These are phyloP conservation scores for Lagorchestes hirsutus DNA, from an alignment of 2,797 vertebrate genomes.

Conservation along the genomic window DNA sequence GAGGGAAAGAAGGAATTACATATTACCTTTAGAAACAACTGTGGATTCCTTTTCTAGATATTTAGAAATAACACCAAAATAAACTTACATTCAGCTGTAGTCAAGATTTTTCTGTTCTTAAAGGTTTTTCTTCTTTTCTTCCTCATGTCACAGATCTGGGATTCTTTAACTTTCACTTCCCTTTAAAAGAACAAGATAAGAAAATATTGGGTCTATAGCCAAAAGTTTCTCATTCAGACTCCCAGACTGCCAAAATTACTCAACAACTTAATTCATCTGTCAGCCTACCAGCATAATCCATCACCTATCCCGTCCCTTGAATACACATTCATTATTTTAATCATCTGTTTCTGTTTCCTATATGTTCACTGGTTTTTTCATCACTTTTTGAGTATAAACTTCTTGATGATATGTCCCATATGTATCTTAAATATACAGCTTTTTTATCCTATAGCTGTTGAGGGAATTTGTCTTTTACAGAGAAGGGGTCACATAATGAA, in stretches of 20 bases:
- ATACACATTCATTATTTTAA: not conserved
- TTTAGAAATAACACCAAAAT: slow-evolving; percentile 46
- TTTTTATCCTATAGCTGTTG: not conserved
- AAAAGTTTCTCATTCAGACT: slow-evolving; percentile 47
- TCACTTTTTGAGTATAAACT: not conserved
- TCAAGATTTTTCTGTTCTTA: slow-evolving; percentile 90
- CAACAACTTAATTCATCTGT: slow-evolving; percentile 17
- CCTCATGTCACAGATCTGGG: slow-evolving; percentile 86
- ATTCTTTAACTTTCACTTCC: slow-evolving; percentile 69
- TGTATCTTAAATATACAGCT: not conserved
- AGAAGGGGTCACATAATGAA: not conserved
- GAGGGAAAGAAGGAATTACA: too few relatives aligned
- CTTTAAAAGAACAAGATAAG: slow-evolving; percentile 71
- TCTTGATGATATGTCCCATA: not conserved
- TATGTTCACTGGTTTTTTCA: not conserved
- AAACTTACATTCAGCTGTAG: slow-evolving; percentile 91
- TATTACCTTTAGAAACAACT: not conserved
- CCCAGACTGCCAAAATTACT: slow-evolving; percentile 36
- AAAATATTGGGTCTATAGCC: slow-evolving; percentile 5
- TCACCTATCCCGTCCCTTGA: not conserved
- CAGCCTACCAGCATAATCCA: not conserved
- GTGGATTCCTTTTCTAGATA: slow-evolving; percentile 15
- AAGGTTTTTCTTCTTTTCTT: slow-evolving; percentile 91
- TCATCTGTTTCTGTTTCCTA: slow-evolving; percentile 18
- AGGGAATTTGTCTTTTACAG: not conserved